Evolutionary conservation across 1,140 invertebrate genomes (phyloP).

Genomic region (Oryctes rhinoceros): DNA sequence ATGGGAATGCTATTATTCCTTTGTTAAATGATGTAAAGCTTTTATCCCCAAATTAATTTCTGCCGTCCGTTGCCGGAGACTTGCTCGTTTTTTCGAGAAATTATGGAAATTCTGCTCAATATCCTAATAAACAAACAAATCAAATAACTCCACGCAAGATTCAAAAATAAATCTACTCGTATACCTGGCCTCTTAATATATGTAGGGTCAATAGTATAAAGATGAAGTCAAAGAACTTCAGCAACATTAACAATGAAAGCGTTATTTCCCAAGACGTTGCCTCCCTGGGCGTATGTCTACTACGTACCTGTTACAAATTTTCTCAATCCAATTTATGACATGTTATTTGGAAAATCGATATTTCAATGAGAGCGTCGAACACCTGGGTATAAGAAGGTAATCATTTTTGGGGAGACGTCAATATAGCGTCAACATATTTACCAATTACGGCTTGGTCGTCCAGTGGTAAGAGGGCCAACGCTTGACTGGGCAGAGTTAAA

Average conservation of each 20-base stretch:
- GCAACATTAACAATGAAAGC: not conserved
- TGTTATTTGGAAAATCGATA: too few relatives aligned
- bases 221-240: not conserved
- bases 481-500: too few relatives aligned
- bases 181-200: not conserved
- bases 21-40: constrained; percentile 21
- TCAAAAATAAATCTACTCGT: not conserved
- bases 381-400: too few relatives aligned
- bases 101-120: constrained; percentile 3
- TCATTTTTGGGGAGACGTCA: too few relatives aligned
- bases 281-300: too few relatives aligned
- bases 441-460: too few relatives aligned
- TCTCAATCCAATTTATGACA: too few relatives aligned
- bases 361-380: too few relatives aligned
- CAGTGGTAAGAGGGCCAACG: too few relatives aligned
- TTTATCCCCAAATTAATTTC: constrained; percentile 1
- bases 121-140: constrained; percentile 2
- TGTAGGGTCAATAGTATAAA: constrained; percentile 3
- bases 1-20: not conserved
- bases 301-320: too few relatives aligned
- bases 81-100: not conserved
- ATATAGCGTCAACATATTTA: too few relatives aligned
- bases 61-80: not conserved
- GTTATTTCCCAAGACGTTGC: too few relatives aligned
- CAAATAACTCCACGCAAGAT: not conserved